Base-by-base conservation (phyloP, 1,140 invertebrate species). In the Lucilia sericata region DNA sequence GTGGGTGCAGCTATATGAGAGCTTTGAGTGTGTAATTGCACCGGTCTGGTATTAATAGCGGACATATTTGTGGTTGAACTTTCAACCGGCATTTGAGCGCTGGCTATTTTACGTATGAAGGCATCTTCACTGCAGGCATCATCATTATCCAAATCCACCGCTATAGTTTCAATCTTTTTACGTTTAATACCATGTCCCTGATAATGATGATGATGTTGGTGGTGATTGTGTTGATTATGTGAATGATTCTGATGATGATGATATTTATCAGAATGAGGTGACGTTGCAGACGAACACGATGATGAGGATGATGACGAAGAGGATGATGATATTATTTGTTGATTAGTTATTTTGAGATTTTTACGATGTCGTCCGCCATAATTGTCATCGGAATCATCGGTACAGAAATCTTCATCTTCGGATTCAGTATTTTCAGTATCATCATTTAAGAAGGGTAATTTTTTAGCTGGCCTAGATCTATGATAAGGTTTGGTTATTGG, bases 141-240 rank as follows among this genome's bases (percentile, higher is more conserved):
- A 86, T 95, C 94, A 82, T 94, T 94, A 88, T 95, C 94, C 55
- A 95, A 87, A 88, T 90, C 88, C 34, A 90, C 85, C 34, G 94
- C 94, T 10, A 80, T 25, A 74, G 94, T 92, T 85, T 94, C 94
- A 87, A 94, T 92, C 87, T 93, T 93, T 84, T 92, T 92, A 82
- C 93, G 91, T 88, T 95, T 95, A 3, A 92, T 84, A 13, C 74
- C 76, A 49, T 25, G 60, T 17, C 51, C 51, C 51, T 1, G 7
- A n/a, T 81, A 34, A 42, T 81, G 83, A 47, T 84, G 55, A 17
- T n/a, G 51, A 14, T 55, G 5, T 1, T 55, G 51, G 13, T 55
- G 49, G 12, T 51, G 49, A 25, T 47, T 49, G 8, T 81, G 25
- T 30, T 30, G 25, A 30, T 30, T 30, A 30, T 30, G 25, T 30